Evolutionary conservation across 2,113 vertebrate genomes (phyloP), one percentile per base, ranked within the genome.

Genomic region (Atrichornis clamosus): DNA sequence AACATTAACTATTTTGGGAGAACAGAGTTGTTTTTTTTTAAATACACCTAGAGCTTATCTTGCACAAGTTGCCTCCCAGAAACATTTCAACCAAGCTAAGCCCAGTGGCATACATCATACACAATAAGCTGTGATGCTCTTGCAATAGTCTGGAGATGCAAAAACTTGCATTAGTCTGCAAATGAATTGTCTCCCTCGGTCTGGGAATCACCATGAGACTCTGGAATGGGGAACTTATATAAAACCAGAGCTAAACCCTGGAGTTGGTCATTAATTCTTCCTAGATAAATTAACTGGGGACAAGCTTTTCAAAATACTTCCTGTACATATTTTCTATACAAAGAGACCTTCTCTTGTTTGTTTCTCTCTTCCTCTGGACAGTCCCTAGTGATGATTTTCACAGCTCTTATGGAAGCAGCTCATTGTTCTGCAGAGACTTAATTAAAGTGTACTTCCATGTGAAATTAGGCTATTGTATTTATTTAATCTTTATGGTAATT

Each of bases 401-500:
- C 82, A 81, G 87, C 81, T 96, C 76, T 91, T 72, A 67, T 87
- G 77, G 91, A 96, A 96, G 80, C 85, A 87, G 52, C 86, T 97
- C 95, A 93, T 95, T 94, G 89, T 93, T 95, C 95, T 95, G 50
- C 85, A 49, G 77, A 90, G 90, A 82, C 82, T 75, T 93, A 97
- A 96, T 96, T 97, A 97, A 97, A 97, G 91, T 44, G 63, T 63
- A 83, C 59, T 80, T 91, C 83, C 94, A 85, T 90, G 70, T 86
- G 60, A 95, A 95, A 89, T 94, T 89, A 94, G 76, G 78, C 77
- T 95, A 89, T 96, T 96, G 84, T 84, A 87, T 87, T 53, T 94
- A 93, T 93, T 97, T 97, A 93, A 93, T 94, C 52, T 96, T 83
- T 53, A 91, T 84, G 76, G 76, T 59, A 85, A 73, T 85, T 90